phyloP scores from a whole-genome alignment of 2,888 invertebrate species.

The Synanthedon tipuliformis region DNA sequence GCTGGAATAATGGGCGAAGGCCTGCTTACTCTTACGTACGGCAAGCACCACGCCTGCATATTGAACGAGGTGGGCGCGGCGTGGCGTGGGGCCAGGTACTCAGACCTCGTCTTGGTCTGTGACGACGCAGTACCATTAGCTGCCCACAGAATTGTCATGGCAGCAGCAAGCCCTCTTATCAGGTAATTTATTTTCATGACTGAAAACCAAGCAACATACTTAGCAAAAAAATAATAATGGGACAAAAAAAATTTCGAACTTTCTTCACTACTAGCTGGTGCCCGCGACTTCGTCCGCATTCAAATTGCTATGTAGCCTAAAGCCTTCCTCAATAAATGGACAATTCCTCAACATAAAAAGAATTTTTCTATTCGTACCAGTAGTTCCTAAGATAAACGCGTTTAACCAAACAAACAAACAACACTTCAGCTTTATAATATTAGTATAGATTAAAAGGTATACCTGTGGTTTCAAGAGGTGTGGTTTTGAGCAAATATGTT shows the following conservation, averaged over 20 bases:
- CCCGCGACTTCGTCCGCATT: no score
- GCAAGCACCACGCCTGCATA: slow-evolving; percentile 93
- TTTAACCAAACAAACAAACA: no score
- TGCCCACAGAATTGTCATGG: slow-evolving; percentile 87
- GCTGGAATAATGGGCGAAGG: slow-evolving; percentile 75
- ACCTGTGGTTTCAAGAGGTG: no score
- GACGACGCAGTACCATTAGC: slow-evolving; percentile 85
- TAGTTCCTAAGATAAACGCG: no score
- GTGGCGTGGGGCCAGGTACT: slow-evolving; percentile 87
- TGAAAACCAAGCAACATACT: no score
- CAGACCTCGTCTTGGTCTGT: slow-evolving; percentile 87
- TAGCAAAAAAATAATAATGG: background rate
- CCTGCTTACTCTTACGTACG: slow-evolving; percentile 91
- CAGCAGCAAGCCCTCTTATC: slow-evolving; percentile 87
- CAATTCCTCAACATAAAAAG: no score
- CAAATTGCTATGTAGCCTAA: no score
- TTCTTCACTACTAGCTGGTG: no score
- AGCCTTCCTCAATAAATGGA: no score
- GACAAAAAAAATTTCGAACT: background rate
- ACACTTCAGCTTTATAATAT: no score
- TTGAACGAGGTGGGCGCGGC: slow-evolving; percentile 90
- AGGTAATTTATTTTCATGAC: slow-evolving; percentile 53
- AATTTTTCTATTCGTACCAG: no score
- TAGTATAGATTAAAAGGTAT: no score
- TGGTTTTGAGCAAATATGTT: background rate